Percentiles rank a stretch among this genome's conserved stretches.
These are phyloP conservation scores for Beroe ovata DNA, from an alignment of 37 sponge, comb jelly and placozoan genomes.

Conservation along the genomic window DNA sequence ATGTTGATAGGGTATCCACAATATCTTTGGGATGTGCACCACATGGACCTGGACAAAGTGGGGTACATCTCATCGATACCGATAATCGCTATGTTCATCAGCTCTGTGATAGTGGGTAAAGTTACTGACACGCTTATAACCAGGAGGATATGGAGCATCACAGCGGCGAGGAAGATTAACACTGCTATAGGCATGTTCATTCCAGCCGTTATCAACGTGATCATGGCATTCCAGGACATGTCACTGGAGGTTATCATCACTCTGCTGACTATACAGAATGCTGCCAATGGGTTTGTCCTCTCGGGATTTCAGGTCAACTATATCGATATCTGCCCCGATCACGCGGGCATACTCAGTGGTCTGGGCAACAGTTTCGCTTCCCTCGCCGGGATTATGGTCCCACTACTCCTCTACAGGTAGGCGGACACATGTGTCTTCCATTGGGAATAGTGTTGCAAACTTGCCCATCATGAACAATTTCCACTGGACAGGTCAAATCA, in stretches of 20 bases:
- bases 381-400: neutral
- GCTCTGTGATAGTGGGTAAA: neutral
- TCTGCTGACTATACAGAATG: neutral
- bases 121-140: neutral
- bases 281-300: conserved; percentile 7
- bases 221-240: neutral
- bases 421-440: too few relatives aligned
- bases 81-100: conserved; percentile 19
- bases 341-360: neutral
- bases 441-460: too few relatives aligned
- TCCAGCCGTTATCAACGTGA: conserved; percentile 3
- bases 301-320: conserved; percentile 50
- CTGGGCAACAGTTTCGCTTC: conserved; percentile 21
- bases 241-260: neutral
- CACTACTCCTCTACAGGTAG: conserved; percentile 22
- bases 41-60: neutral
- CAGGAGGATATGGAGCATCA: neutral
- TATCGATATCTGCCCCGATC: conserved; percentile 7
- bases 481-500: too few relatives aligned
- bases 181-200: conserved; percentile 33
- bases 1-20: conserved; percentile 27
- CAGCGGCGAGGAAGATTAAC: conserved; percentile 36
- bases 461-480: too few relatives aligned
- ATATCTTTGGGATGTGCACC: conserved; percentile 11
- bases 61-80: neutral